phyloP scores from a whole-genome alignment of 2,797 vertebrate genomes.

The Chiropotes sagulatus region DNA sequence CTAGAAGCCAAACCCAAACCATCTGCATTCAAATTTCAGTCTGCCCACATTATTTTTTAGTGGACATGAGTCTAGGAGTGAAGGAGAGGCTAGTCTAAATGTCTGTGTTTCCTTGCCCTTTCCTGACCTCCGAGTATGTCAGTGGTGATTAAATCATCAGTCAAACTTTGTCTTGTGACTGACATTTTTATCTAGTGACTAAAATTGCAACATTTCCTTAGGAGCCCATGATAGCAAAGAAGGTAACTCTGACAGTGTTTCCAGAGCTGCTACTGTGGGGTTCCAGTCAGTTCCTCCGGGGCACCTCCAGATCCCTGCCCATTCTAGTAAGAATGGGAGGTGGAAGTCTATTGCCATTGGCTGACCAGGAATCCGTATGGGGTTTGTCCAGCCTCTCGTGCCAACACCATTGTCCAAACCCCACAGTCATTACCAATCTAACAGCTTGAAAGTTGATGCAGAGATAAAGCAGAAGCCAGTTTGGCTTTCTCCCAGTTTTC shows the following conservation, averaged over 20 bases:
- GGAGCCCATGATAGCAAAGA: neutral
- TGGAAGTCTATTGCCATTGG: slow-evolving; percentile 47
- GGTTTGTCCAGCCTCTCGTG: slow-evolving; percentile 53
- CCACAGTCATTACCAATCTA: slow-evolving; percentile 1
- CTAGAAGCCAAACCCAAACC: neutral
- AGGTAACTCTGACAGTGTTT: neutral
- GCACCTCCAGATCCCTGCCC: slow-evolving; percentile 62
- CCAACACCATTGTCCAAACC: slow-evolving; percentile 33
- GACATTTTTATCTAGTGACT: slow-evolving; percentile 31
- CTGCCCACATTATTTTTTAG: neutral
- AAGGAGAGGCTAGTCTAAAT: neutral
- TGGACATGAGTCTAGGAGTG: neutral
- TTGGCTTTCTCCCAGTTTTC: slow-evolving; percentile 60
- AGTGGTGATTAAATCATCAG: neutral
- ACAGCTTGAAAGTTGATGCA: slow-evolving; percentile 58
- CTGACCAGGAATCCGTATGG: slow-evolving; percentile 47
- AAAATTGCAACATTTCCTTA: neutral
- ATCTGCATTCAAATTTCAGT: neutral
- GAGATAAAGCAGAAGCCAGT: slow-evolving; percentile 51
- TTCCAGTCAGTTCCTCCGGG: slow-evolving; percentile 5
- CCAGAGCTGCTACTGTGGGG: slow-evolving; percentile 17
- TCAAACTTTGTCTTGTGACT: neutral
- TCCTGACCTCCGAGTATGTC: neutral
- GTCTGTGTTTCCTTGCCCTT: neutral
- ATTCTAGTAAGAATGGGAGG: slow-evolving; percentile 53